Evolutionary conservation across 2,113 vertebrate genomes (phyloP), one percentile per base, ranked within the genome.

Genomic region (Ibidorhyncha struthersii): DNA sequence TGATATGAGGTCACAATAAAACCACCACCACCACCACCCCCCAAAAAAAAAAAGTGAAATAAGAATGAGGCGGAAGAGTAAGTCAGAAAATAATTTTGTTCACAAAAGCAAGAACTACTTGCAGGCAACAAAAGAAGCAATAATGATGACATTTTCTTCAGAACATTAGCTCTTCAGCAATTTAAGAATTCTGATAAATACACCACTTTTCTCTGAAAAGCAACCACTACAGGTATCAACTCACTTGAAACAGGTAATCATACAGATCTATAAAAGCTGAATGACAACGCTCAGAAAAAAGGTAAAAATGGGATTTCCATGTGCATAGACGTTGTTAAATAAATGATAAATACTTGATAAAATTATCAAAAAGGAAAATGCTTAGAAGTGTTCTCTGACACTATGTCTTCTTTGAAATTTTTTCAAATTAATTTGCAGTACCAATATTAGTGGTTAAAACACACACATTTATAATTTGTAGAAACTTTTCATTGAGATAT

Each of bases 101-200:
- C 94, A 87, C 36, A 92, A 92, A 96, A 88, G n/a, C 53, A 93
- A 85, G 45, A 85, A 77, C 19, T 66, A 86, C 49, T 93, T 74
- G 50, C 45, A 66, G 45, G 49, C 87, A 88, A 91, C 63, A 94
- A 95, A 91, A 96, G 71, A 88, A 4, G 17, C 41, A 96, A 90
- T 62, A 86, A 90, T 21, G 10, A 91, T 38, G 47, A 72, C 32
- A 80, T 84, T 86, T 92, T 77, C 65, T 94, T 81, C 86, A 89
- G 81, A 92, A 89, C 77, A 77, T 82, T 40, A 93, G 58, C 49
- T 94, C 62, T 80, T 92, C 47, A 82, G 83, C 78, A 69, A 58
- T 91, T 87, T 70, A 53, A 91, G 74, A 94, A 79, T 84, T 89
- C 43, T 61, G 43, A 89, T 85, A 95, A 89, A 91, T 65, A 78